Evolutionary conservation across 1,140 invertebrate genomes (phyloP).

Genomic region (Thalassaphorura encarpata): DNA sequence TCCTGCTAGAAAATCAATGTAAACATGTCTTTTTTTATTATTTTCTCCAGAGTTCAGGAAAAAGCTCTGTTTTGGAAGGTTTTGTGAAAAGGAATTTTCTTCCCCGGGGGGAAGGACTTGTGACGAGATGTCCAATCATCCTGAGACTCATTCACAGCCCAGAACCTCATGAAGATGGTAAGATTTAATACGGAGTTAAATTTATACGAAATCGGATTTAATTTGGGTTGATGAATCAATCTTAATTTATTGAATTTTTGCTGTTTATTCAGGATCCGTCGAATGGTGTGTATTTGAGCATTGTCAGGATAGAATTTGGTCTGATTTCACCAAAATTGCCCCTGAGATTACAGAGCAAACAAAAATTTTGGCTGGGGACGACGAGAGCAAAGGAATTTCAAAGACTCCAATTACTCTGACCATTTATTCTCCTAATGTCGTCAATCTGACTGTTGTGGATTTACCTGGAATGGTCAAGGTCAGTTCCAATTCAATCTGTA

Average conservation of each 20-base stretch:
- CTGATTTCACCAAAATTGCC: not conserved
- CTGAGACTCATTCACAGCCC: slow-evolving; percentile 76
- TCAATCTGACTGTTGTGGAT: slow-evolving; percentile 3
- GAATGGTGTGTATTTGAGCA: not conserved
- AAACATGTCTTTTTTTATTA: no score
- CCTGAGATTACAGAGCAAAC: slow-evolving; percentile 1
- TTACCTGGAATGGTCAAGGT: slow-evolving; percentile 6
- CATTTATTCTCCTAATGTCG: slow-evolving; percentile 2
- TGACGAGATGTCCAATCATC: slow-evolving; percentile 86
- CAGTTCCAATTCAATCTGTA: no score
- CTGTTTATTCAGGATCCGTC: not conserved
- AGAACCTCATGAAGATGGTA: not conserved
- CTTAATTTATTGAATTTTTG: not conserved
- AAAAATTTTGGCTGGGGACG: not conserved
- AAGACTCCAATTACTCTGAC: not conserved
- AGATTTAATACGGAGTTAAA: no score
- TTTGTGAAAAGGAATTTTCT: slow-evolving; percentile 94
- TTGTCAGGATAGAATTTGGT: not conserved
- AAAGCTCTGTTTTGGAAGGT: slow-evolving; percentile 98
- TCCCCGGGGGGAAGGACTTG: slow-evolving; percentile 92
- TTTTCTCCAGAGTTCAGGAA: slow-evolving; percentile 94
- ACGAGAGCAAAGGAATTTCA: not conserved
- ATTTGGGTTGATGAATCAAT: not conserved
- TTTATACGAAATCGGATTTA: not conserved
- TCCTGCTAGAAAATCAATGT: no score